Percentiles rank a stretch among this genome's conserved stretches.
phyloP scores from a whole-genome alignment of 2,888 invertebrate genomes.

The Orchesellides sinensis region DNA sequence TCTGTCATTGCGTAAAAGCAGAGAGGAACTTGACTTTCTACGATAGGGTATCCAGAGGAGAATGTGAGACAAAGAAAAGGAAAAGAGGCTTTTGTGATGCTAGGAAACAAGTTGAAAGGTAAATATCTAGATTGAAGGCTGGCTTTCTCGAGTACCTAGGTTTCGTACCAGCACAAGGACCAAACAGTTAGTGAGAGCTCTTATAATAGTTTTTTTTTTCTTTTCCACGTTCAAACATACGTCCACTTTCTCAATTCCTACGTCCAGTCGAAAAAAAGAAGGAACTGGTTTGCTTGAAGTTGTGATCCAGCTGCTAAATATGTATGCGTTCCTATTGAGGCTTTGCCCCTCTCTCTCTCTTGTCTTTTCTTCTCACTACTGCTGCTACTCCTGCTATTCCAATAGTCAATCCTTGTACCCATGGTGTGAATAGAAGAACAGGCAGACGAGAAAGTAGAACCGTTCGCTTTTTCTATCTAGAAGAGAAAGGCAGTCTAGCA shows the following conservation, averaged over 20 bases:
- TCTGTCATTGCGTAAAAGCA: no score
- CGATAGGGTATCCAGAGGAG: constrained; percentile 28
- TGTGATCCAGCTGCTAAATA: no score
- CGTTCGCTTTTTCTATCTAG: constrained; percentile 43
- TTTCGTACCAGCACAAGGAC: constrained; percentile 1
- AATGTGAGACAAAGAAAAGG: constrained; percentile 33
- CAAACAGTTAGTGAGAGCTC: not conserved
- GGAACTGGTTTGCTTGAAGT: constrained; percentile 45
- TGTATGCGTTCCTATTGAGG: no score
- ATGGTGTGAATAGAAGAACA: constrained; percentile 8
- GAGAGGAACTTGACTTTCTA: constrained; percentile 1
- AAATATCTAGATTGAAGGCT: constrained; percentile 31
- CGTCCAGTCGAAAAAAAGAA: constrained; percentile 32
- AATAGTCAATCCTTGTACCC: constrained; percentile 27
- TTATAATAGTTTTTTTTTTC: no score
- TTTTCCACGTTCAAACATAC: constrained; percentile 24
- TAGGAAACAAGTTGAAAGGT: constrained; percentile 53
- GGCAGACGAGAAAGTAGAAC: constrained; percentile 6
- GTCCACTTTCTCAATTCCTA: not conserved
- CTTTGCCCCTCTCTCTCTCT: not conserved
- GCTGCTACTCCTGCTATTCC: no score
- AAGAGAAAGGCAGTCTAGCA: constrained; percentile 51
- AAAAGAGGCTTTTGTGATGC: constrained; percentile 33
- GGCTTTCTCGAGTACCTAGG: not conserved
- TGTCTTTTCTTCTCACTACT: constrained; percentile 17